Percentiles rank a stretch among this genome's conserved stretches.
These are phyloP conservation scores for Venturia canescens DNA, from an alignment of 1,140 invertebrate genomes.

Conservation along the genomic window DNA sequence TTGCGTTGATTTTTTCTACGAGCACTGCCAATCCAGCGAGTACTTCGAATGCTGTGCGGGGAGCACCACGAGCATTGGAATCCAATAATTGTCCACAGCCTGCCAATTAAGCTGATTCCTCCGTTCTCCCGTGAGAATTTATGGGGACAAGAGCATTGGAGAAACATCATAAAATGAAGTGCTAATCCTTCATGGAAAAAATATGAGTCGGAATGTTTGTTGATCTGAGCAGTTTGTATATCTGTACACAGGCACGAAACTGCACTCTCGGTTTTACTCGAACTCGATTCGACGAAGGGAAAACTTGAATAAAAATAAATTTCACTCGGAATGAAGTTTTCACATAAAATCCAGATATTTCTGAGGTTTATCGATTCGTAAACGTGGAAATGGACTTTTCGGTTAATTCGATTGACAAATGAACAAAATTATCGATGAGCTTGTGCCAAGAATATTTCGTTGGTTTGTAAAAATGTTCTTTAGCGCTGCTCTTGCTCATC, in stretches of 20 bases:
- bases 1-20: background rate
- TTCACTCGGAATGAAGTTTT: too few relatives aligned
- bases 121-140: constrained; percentile 27
- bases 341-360: too few relatives aligned
- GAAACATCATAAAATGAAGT: background rate
- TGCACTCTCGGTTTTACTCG: too few relatives aligned
- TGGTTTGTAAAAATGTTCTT: too few relatives aligned
- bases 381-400: too few relatives aligned
- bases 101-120: constrained; percentile 31
- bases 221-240: background rate
- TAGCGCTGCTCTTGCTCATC: too few relatives aligned
- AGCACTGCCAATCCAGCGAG: background rate
- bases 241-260: too few relatives aligned
- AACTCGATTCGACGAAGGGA: too few relatives aligned
- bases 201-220: background rate
- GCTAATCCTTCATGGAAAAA: background rate
- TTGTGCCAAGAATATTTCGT: too few relatives aligned
- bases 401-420: too few relatives aligned
- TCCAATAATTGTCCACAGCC: constrained; percentile 25
- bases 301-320: background rate
- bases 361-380: too few relatives aligned
- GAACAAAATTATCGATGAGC: too few relatives aligned
- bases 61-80: background rate
- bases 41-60: background rate
- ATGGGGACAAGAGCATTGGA: constrained; percentile 1